Conservation (phyloP, 2,888 invertebrate species). For the Melieria omissa region DNA sequence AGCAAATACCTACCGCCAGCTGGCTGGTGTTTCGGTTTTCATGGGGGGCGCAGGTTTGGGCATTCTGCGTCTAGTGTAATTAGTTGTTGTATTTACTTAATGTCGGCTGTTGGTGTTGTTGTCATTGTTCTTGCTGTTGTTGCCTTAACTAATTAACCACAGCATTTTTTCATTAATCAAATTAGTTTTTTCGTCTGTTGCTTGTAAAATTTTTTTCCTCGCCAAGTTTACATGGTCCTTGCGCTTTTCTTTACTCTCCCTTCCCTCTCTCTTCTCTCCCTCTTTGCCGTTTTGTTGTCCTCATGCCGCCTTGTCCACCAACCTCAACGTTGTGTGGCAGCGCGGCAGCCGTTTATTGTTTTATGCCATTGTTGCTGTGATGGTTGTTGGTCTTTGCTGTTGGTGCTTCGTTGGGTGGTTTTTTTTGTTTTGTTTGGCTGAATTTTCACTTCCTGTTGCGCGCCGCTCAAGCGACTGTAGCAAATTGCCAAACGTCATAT, state of each 20-base stretch:
- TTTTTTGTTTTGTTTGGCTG: neutral
- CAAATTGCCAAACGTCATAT: neutral
- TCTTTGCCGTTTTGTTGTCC: no score
- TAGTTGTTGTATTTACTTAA: constrained; percentile 25
- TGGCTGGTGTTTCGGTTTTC: no score
- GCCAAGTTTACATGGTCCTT: neutral
- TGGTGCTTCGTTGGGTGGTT: neutral
- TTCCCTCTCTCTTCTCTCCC: no score
- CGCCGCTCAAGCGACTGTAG: neutral
- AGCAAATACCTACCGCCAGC: no score
- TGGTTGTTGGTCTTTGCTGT: neutral
- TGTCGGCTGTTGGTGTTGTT: neutral
- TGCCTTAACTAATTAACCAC: constrained; percentile 54
- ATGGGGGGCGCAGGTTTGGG: neutral
- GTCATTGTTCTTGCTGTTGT: constrained; percentile 23
- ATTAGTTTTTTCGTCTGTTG: constrained; percentile 44
- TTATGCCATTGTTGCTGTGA: neutral
- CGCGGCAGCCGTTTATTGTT: no score
- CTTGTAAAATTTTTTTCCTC: neutral
- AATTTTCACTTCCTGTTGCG: constrained; percentile 16
- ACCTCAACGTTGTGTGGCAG: no score
- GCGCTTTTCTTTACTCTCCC: neutral
- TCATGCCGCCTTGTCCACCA: no score
- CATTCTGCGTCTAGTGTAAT: constrained; percentile 9
- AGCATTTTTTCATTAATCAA: constrained; percentile 59